Conservation (phyloP, 2,113 vertebrate species). For the Ornithorhynchus anatinus region DNA sequence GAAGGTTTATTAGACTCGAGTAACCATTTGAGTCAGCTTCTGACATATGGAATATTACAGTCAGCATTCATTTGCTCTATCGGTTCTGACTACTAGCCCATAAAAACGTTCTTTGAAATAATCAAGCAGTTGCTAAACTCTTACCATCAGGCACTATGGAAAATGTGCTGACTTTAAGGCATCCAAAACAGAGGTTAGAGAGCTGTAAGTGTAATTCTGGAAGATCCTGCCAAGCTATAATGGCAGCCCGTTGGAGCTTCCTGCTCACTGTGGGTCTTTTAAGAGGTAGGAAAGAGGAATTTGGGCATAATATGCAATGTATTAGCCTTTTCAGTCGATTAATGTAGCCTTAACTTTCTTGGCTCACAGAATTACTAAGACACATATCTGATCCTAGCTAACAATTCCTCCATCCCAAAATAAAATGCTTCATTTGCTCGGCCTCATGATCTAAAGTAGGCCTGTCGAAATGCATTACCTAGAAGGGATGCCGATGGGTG, state of each 20-base stretch:
- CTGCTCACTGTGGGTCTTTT: neutral
- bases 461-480: too few relatives aligned
- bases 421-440: too few relatives aligned
- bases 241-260: neutral
- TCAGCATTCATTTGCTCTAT: neutral
- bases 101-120: constrained; percentile 15
- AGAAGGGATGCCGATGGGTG: too few relatives aligned
- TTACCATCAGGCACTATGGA: neutral
- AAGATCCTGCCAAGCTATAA: neutral
- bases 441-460: too few relatives aligned
- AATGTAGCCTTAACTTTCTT: too few relatives aligned
- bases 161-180: neutral
- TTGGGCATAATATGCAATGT: neutral
- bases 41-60: neutral
- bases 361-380: too few relatives aligned
- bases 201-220: neutral
- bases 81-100: fast-evolving
- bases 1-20: neutral
- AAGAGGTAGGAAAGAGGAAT: neutral
- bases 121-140: constrained; percentile 18
- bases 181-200: neutral
- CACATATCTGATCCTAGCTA: too few relatives aligned
- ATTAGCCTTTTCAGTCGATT: neutral
- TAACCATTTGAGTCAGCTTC: neutral
- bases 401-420: too few relatives aligned